Base-by-base conservation (phyloP, 2,888 invertebrate genomes). In the Drosophila prolongata region DNA sequence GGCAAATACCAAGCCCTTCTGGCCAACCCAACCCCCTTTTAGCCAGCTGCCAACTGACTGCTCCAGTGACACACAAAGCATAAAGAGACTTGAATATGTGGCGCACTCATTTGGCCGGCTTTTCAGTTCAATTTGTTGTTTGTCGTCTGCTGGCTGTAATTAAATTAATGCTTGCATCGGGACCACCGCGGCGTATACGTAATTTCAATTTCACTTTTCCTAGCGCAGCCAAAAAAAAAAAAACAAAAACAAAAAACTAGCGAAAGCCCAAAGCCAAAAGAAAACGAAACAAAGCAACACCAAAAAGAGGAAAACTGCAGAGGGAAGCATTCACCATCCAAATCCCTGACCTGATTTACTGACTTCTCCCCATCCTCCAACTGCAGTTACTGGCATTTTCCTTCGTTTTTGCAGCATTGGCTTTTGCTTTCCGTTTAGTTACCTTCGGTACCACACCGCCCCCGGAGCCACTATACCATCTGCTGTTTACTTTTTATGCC, bases 331-430 rank as follows among this genome's bases (percentile, higher is more conserved):
- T 64, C 55, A 49, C 65, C 69, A 54, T 57, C 65, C 76, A 86
- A 83, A 83, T 83, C 83, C 86, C 83, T 83, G 83, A 83, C 83
- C 83, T 86, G 80, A 86, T 83, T 83, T 86, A 70, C 54, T 66
- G 75, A 62, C 65, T 61, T 52, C 52, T 34, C 27, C 64, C 52
- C 61, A 24, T 37, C 35, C 60, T 19, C 49, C 49, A 76, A 52
- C 56, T 64, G 70, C 66, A 73, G 57, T 69, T 59, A 38, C 58
- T 47, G 57, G 46, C 46, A 35, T 62, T 62, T 65, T 61, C 35
- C 27, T 53, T 43, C 61, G 46, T 37, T 62, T 58, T 38, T 69
- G 68, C 57, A 76, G 80, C 82, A 79, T 79, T 85, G 80, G 77
- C 81, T 71, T 84, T 78, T 79, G 74, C 78, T 82, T 85, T 82